Evolutionary conservation across 2,888 invertebrate genomes (phyloP).

Genomic region (Ichneumon xanthorius): DNA sequence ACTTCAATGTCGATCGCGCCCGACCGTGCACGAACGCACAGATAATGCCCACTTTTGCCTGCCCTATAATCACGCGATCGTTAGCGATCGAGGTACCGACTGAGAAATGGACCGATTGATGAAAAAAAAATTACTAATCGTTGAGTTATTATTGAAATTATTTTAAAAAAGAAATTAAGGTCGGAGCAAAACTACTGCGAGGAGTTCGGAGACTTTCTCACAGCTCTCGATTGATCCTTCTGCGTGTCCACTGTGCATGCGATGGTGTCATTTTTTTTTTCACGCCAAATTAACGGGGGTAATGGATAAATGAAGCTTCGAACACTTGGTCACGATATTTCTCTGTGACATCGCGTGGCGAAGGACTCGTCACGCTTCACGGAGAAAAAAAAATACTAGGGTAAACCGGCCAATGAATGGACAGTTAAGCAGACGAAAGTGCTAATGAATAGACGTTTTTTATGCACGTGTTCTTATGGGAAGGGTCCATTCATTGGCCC

Average conservation of each 20-base stretch:
- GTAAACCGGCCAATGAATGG: no score
- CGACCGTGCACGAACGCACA: neutral
- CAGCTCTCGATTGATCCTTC: conserved; percentile 9
- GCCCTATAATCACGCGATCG: conserved; percentile 20
- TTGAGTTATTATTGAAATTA: conserved; percentile 31
- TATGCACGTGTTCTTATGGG: no score
- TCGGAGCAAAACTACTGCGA: conserved; percentile 16
- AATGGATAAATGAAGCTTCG: conserved; percentile 25
- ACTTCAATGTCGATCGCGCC: neutral
- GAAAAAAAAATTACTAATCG: conserved; percentile 24
- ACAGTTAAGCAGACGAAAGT: no score
- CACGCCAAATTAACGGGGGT: neutral
- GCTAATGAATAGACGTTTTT: no score
- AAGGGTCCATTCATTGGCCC: no score
- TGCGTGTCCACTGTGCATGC: conserved; percentile 10
- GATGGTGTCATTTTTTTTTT: conserved; percentile 32
- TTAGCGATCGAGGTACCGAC: conserved; percentile 15
- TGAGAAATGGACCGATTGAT: conserved; percentile 21
- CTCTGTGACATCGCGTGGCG: conserved; percentile 38
- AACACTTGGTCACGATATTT: neutral
- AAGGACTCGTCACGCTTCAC: conserved; percentile 34
- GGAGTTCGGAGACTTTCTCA: neutral
- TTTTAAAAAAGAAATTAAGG: neutral
- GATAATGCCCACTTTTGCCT: conserved; percentile 9
- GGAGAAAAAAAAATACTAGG: neutral